Evolutionary conservation across 2,113 vertebrate species (phyloP).

Genomic region (Paracanthobrama guichenoti): DNA sequence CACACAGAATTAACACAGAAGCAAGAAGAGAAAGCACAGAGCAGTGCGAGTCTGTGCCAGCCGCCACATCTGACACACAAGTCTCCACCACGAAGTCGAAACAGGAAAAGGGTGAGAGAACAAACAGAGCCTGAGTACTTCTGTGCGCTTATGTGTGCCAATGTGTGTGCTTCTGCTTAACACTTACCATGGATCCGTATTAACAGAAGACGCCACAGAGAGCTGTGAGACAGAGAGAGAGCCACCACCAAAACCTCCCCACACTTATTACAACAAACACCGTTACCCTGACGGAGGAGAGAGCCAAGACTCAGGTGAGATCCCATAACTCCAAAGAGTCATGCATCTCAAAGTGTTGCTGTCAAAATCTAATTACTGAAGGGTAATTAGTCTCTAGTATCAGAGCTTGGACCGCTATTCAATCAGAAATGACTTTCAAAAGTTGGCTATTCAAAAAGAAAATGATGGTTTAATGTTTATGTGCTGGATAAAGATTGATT

Average conservation of each 20-base stretch:
- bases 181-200: slow-evolving; percentile 11
- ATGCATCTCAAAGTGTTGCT: not conserved
- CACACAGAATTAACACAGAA: slow-evolving; percentile 28
- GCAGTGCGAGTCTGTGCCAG: slow-evolving; percentile 4
- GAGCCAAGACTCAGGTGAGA: slow-evolving; percentile 51
- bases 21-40: slow-evolving; percentile 14
- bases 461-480: not conserved
- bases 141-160: not conserved
- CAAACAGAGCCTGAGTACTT: not conserved
- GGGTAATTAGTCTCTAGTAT: not conserved
- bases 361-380: not conserved
- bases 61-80: slow-evolving; percentile 3
- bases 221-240: slow-evolving; percentile 52
- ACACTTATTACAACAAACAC: slow-evolving; percentile 74
- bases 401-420: not conserved
- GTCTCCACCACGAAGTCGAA: slow-evolving; percentile 23
- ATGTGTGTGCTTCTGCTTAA: slow-evolving; percentile 23
- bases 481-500: not conserved
- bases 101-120: slow-evolving; percentile 46
- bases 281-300: slow-evolving; percentile 60
- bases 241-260: slow-evolving; percentile 75
- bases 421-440: not conserved
- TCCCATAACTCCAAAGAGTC: not conserved
- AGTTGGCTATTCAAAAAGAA: not conserved
- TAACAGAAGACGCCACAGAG: slow-evolving; percentile 40